Evolutionary conservation across 1,140 invertebrate genomes (phyloP), one percentile per base, ranked within the genome.

Genomic region (Drosophila tsacasi): DNA sequence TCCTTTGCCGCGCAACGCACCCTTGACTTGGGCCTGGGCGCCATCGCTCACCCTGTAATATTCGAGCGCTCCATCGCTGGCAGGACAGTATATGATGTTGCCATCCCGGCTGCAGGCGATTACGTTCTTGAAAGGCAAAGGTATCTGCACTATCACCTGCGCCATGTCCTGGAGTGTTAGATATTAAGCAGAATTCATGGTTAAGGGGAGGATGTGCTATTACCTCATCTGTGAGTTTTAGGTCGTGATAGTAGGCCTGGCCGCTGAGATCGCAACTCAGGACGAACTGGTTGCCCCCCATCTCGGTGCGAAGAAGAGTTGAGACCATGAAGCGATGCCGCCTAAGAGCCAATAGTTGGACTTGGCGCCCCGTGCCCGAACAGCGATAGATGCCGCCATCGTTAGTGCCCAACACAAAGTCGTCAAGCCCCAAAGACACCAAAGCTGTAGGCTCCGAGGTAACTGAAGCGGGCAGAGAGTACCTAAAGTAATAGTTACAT

Each of bases 261-360:
- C 92, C 92, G 46, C 92, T 93, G 10, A 93, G 62, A 76, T 93
- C 92, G 57, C 90, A 92, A 55, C 92, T 93, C 9, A 93, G 64
- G 0, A 93, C 80, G 13, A 83, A 61, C 15, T 37, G 74, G 2
- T 71, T 62, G 50, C 81, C 81, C 30, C 42, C 59, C 52, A 85
- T 59, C 25, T 74, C 55, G 0, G 71, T 81, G 39, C 72, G 80
- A 2, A 84, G 59, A 21, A 93, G 46, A 0, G 79, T 81, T 23
- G 92, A 82, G 0, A 92, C 82, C 83, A 81, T 90, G 55, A 93
- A 93, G 2, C 72, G 72, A 83, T 93, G 92, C 37, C 66, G 59
- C 12, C 83, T 79, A 39, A 93, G 44, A 0, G 85, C 1, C 6
- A 78, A 19, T 13, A 92, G 5, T 44, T 92, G 80, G 15, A 92